Evolutionary conservation across 2,888 invertebrate species (phyloP).

Genomic region (Agapostemon virescens): DNA sequence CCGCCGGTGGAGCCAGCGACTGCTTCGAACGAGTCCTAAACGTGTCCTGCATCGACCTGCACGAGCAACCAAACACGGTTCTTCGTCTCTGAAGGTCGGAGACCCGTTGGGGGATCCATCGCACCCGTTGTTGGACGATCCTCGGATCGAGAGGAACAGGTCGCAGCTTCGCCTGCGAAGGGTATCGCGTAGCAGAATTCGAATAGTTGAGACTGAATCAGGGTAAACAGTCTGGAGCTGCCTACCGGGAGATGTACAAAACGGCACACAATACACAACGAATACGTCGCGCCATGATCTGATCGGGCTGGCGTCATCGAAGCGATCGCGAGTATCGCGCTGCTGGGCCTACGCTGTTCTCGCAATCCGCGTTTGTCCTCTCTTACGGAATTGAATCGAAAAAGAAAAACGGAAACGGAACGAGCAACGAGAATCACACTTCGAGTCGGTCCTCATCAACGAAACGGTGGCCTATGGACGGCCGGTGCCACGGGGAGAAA

Average conservation of each 20-base stretch:
- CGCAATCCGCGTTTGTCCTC: conserved; percentile 20
- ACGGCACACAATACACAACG: conserved; percentile 39
- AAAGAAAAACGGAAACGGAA: background rate
- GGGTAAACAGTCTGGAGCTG: conserved; percentile 42
- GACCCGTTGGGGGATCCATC: background rate
- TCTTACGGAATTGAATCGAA: background rate
- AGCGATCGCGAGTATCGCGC: conserved; percentile 30
- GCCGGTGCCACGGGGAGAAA: conserved; percentile 56
- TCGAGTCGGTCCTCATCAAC: conserved; percentile 60
- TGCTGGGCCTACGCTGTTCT: conserved; percentile 49
- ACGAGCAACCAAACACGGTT: background rate
- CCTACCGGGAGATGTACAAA: conserved; percentile 23
- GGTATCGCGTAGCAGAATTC: conserved; percentile 1
- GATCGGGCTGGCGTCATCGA: conserved; percentile 29
- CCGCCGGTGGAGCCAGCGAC: conserved; percentile 1
- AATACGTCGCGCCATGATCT: conserved; percentile 23
- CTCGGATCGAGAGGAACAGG: background rate
- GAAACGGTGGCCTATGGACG: conserved; percentile 64
- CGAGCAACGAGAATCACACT: conserved; percentile 49
- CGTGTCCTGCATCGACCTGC: background rate
- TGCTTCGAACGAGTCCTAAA: background rate
- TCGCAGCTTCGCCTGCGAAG: background rate
- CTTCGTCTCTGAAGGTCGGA: background rate
- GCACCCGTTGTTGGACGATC: background rate
- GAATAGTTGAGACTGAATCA: conserved; percentile 38